phyloP scores from a whole-genome alignment of 2,113 vertebrate species.

The Platysternon megacephalum region DNA sequence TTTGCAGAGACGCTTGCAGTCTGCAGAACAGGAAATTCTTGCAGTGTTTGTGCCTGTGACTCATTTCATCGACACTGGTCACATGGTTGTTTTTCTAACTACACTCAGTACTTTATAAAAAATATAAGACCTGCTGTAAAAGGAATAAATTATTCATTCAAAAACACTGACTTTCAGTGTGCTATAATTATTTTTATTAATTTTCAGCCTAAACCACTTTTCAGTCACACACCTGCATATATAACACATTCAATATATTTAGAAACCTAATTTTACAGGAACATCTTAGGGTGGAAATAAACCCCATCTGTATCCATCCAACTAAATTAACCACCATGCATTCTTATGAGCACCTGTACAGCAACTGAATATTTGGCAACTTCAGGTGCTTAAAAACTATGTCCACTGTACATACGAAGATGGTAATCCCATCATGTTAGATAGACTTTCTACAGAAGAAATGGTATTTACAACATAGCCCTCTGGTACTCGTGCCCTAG shows the following conservation, averaged over 20 bases:
- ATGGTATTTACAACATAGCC: neutral
- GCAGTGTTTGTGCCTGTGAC: constrained; percentile 80
- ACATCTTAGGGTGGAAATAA: neutral
- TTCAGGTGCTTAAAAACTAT: neutral
- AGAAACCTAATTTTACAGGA: constrained; percentile 2
- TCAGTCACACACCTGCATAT: neutral
- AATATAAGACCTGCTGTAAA: neutral
- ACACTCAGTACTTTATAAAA: neutral
- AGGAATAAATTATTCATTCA: constrained; percentile 17
- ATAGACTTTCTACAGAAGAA: neutral
- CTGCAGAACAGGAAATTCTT: constrained; percentile 82
- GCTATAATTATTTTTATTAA: constrained; percentile 7
- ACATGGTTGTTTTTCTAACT: constrained; percentile 74
- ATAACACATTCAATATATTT: neutral
- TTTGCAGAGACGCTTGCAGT: constrained; percentile 67
- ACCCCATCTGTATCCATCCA: neutral
- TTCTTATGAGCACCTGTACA: neutral
- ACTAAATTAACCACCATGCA: neutral
- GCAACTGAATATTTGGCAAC: neutral
- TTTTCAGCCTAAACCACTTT: constrained; percentile 2
- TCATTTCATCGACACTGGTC: constrained; percentile 78
- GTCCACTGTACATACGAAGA: neutral
- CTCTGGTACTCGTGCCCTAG: neutral
- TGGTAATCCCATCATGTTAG: neutral
- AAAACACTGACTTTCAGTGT: neutral